Conservation (phyloP, 2,113 vertebrate genomes). For the Myocastor coypus region DNA sequence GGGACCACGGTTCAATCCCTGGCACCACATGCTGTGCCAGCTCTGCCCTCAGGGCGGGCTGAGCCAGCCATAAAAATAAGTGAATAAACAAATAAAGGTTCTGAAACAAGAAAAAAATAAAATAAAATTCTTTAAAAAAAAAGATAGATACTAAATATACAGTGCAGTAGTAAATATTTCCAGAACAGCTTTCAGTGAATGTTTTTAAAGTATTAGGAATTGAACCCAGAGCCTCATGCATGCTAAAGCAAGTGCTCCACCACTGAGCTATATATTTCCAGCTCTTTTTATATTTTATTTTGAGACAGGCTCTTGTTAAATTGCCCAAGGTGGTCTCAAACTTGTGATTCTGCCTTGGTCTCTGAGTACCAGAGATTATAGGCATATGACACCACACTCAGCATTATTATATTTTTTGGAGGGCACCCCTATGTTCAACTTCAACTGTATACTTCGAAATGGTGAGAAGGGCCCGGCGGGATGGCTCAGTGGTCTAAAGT, state of each 20-base stretch:
- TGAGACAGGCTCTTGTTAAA: background rate
- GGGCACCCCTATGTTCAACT: background rate
- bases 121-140: too few relatives aligned
- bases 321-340: background rate
- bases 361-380: background rate
- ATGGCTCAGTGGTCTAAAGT: too few relatives aligned
- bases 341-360: background rate
- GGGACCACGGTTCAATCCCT: too few relatives aligned
- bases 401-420: constrained; percentile 32
- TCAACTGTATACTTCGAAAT: background rate
- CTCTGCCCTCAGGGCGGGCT: too few relatives aligned
- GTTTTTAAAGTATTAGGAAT: background rate
- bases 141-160: constrained; percentile 3
- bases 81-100: too few relatives aligned
- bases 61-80: too few relatives aligned
- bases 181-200: constrained; percentile 24
- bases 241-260: background rate
- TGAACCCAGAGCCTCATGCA: background rate
- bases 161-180: constrained; percentile 15
- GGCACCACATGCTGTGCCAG: too few relatives aligned
- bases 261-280: background rate
- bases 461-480: too few relatives aligned
- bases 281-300: background rate
- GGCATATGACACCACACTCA: background rate
- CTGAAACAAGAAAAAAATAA: too few relatives aligned